Evolutionary conservation across 2,797 vertebrate species (phyloP).

Genomic region (Melanogrammus aeglefinus): DNA sequence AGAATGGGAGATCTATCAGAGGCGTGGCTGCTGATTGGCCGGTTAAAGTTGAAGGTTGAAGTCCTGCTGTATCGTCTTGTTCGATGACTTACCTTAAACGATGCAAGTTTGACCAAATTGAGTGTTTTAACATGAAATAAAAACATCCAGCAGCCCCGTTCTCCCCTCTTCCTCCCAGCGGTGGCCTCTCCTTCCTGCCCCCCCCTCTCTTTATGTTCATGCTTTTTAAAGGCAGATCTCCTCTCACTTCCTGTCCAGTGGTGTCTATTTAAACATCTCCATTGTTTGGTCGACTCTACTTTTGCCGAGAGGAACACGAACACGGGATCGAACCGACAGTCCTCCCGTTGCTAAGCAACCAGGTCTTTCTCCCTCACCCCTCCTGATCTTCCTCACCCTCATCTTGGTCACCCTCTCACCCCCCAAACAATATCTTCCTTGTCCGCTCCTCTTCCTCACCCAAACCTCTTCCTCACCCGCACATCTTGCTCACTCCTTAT

Average conservation of each 20-base stretch:
- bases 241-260: neutral
- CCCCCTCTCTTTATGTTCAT: neutral
- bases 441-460: neutral
- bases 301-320: neutral
- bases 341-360: neutral
- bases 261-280: neutral
- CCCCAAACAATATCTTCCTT: too few relatives aligned
- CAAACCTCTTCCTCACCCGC: neutral
- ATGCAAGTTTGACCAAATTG: neutral
- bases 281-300: neutral
- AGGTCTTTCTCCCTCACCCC: neutral
- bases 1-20: neutral
- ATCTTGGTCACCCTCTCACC: neutral
- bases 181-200: neutral
- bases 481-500: too few relatives aligned
- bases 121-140: neutral
- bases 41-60: too few relatives aligned
- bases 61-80: neutral
- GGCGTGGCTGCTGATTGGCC: neutral
- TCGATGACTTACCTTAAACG: neutral
- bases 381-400: neutral
- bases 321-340: neutral
- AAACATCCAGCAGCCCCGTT: neutral
- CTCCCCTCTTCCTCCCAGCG: neutral
- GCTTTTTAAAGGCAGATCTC: neutral